Evolutionary conservation across 2,113 vertebrate genomes (phyloP), one percentile per base, ranked within the genome.

Genomic region (Phasianus colchicus): DNA sequence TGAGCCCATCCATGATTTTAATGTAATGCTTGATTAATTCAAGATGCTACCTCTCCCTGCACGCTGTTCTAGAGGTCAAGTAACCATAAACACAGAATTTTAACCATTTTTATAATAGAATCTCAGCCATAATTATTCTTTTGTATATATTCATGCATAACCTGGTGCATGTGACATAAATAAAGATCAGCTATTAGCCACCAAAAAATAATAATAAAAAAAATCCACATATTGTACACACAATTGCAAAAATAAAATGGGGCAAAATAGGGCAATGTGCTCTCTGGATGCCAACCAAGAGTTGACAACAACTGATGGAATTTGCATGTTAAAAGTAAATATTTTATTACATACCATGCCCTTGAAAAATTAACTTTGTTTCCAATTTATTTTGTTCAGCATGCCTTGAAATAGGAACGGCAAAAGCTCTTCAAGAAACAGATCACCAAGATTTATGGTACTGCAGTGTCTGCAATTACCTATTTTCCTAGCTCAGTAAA

Each of bases 331-430:
- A 80, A 91, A 93, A 92, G 71, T 73, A 89, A 93, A 89, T 77
- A 76, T 80, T 96, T 95, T 95, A 93, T 96, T 93, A 64, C 22
- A 19, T 57, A 83, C 27, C 91, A 89, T 89, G 89, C 87, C 87
- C 79, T 91, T 89, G 72, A 94, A 91, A 94, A 95, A 81, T 83
- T 81, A 86, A 75, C 14, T 93, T 79, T 48, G 47, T 66, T 96
- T 95, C 73, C 69, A 75, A 78, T 90, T 25, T 29, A 12, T 75
- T 89, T 83, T 96, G 61, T 83, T 92, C 83, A 86, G 73, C 93
- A 81, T 92, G 94, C 91, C 93, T 92, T 92, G 85, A 92, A 92
- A 93, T 72, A 88, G 61, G 54, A 92, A 86, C n/a, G 85, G 91
- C 82, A 86, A 50, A 93, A 92, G 22, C 60, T 91, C 52, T 69